Percentiles rank a stretch among this genome's conserved stretches.
Conservation (phyloP, 2,888 invertebrate genomes). For the Opisthograptis luteolata region DNA sequence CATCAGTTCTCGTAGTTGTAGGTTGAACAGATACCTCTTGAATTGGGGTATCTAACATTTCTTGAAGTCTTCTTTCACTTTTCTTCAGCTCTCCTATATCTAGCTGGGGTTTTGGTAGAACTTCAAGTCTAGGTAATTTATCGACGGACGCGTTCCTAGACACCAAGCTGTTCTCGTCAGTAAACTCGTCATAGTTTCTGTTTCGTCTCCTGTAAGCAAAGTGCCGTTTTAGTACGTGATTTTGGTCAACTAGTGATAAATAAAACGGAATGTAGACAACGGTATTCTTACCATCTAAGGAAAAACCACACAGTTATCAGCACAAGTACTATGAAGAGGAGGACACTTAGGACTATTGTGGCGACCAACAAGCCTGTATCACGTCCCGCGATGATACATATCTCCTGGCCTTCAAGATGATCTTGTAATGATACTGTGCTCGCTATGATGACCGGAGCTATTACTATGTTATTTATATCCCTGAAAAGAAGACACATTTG, state of each 20-base stretch:
- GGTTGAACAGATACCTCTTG: conserved; percentile 47
- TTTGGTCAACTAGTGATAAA: conserved; percentile 36
- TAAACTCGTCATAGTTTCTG: conserved; percentile 61
- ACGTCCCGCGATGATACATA: conserved; percentile 56
- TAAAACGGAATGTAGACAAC: conserved; percentile 47
- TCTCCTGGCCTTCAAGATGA: conserved; percentile 64
- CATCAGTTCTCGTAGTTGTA: conserved; percentile 40
- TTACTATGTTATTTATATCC: conserved; percentile 59
- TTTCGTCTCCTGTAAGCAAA: conserved; percentile 58
- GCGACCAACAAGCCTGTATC: conserved; percentile 67
- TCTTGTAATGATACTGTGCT: conserved; percentile 67
- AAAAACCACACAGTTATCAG: conserved; percentile 61
- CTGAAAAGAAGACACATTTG: conserved; percentile 51
- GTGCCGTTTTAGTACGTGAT: conserved; percentile 31
- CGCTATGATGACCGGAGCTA: conserved; percentile 53
- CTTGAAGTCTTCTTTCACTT: conserved; percentile 70
- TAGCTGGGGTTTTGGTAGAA: conserved; percentile 53
- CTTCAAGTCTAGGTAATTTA: conserved; percentile 45
- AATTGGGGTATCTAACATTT: conserved; percentile 64
- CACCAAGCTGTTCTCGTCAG: conserved; percentile 58
- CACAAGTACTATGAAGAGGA: conserved; percentile 67
- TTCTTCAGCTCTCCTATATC: conserved; percentile 69
- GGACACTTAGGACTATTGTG: conserved; percentile 68
- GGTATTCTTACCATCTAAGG: conserved; percentile 68
- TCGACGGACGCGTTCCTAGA: conserved; percentile 55